Evolutionary conservation across 2,113 vertebrate genomes (phyloP), one percentile per base, ranked within the genome.

Genomic region (Dascyllus trimaculatus): DNA sequence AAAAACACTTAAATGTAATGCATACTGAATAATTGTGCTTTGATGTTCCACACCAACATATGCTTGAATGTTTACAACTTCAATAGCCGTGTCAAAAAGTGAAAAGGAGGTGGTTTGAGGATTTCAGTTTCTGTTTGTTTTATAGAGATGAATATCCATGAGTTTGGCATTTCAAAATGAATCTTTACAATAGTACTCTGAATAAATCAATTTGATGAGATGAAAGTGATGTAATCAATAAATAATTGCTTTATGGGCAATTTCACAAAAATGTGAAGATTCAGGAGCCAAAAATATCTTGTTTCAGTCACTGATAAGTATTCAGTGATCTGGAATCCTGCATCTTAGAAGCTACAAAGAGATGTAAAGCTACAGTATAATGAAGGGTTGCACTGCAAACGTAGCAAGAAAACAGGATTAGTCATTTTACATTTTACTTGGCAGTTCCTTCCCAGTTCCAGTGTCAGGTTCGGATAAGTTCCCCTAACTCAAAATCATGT

Each of bases 401-500:
- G 53, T 46, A 61, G 49, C 1, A 4, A 25, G 26, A 52, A 71
- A 43, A 52, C 22, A 21, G 19, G 19, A 59, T 2, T n/a, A 48
- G 54, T 59, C 17, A 25, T 71, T 46, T 26, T 11, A 29, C 4
- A 57, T 62, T 38, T 51, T 2, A 57, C 15, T 25, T 19, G 11
- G 4, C 2, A 40, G 49, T 21, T 52, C 24, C 10, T 77, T 66
- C 15, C 43, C 38, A 19, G 26, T 9, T 59, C 22, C 11, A 40
- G 18, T 45, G 5, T 68, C 59, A 38, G 51, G 26, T 58, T 35
- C 32, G 58, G 49, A 73, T 60, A 2, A 66, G 24, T n/a, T 40
- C 40, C 25, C 7, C 11, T 25, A 19, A 40, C 15, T 75, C 40
- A 76, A 71, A 62, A 62, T 46, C 18, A 66, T 74, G 73, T 25